Conservation (phyloP, 2,797 vertebrate species). For the Pantherophis vulpinus region DNA sequence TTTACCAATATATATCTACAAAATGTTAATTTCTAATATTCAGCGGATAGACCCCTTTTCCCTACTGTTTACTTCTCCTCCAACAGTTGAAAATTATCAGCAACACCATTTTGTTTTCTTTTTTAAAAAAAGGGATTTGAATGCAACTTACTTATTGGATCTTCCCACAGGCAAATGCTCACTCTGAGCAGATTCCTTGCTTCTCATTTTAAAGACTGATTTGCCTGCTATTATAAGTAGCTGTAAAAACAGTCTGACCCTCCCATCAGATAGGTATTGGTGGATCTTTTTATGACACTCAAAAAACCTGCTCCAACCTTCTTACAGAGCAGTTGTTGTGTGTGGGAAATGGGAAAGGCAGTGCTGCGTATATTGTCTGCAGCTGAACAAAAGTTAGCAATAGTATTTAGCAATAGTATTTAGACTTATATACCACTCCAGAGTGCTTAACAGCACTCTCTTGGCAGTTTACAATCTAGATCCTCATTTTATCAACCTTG, state of each 20-base stretch:
- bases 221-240: background rate
- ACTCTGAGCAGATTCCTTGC: background rate
- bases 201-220: background rate
- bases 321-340: background rate
- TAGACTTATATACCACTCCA: background rate
- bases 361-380: background rate
- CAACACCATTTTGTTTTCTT: background rate
- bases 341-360: background rate
- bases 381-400: background rate
- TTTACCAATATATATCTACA: background rate
- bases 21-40: background rate
- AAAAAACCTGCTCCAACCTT: background rate
- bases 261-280: background rate
- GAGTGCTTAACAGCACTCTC: background rate
- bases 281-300: background rate
- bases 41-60: background rate
- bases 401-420: background rate
- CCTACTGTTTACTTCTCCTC: background rate
- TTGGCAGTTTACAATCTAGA: background rate
- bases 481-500: background rate
- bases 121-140: background rate
- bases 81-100: background rate
- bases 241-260: conserved; percentile 20
- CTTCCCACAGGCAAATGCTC: background rate
- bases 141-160: background rate